These are phyloP conservation scores for Oxygymnocypris stewartii DNA, from an alignment of 2,113 vertebrate genomes.

Conservation along the genomic window DNA sequence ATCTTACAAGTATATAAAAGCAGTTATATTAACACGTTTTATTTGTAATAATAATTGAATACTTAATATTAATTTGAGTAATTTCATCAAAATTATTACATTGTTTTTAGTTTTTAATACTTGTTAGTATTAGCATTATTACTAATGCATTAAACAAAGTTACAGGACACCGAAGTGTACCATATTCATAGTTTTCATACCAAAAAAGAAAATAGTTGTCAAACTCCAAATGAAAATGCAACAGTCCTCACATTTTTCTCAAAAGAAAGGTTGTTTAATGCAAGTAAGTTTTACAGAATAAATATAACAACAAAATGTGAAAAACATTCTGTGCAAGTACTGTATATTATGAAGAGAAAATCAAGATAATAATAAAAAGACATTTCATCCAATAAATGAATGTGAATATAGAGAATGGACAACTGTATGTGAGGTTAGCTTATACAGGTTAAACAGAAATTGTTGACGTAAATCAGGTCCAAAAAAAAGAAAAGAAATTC, in stretches of 20 bases:
- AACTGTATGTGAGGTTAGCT: neutral
- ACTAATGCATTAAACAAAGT: neutral
- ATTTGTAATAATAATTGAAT: neutral
- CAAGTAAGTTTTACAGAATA: conserved; percentile 5
- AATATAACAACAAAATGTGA: neutral
- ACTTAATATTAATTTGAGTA: neutral
- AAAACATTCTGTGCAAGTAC: neutral
- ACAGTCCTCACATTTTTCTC: neutral
- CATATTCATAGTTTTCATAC: neutral
- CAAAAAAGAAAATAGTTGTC: too few relatives aligned
- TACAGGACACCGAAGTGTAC: neutral
- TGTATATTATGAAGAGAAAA: neutral
- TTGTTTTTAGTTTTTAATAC: neutral
- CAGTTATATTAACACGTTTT: neutral
- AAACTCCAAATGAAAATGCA: neutral
- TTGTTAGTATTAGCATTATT: neutral
- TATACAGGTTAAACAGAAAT: conserved; percentile 11
- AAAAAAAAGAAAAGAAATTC: neutral
- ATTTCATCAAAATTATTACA: neutral
- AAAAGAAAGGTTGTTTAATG: conserved; percentile 28
- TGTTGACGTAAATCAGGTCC: neutral
- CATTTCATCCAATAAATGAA: neutral
- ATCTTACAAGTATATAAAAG: too few relatives aligned
- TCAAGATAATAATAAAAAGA: neutral
- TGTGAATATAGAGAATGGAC: neutral